phyloP scores from a whole-genome alignment of 2,113 vertebrate genomes.

The Gallinago paraguaiae region DNA sequence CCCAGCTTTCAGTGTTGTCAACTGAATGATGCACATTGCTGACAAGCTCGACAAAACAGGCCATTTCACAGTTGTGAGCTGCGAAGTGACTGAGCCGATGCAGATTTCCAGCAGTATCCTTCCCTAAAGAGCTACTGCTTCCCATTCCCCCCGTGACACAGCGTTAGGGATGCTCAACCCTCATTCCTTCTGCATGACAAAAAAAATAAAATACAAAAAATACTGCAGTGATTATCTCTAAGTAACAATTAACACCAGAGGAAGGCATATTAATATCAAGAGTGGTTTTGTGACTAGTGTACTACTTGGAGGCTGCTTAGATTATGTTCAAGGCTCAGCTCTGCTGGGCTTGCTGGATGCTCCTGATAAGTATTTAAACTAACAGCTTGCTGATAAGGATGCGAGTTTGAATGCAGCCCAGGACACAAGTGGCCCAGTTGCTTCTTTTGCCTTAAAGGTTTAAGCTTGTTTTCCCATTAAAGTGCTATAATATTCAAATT shows the following conservation, averaged over 20 bases:
- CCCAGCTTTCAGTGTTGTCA: background rate
- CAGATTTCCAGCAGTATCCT: background rate
- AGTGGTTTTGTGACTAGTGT: background rate
- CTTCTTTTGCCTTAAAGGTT: background rate
- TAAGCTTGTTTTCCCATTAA: background rate
- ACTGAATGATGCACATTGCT: background rate
- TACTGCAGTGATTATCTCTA: background rate
- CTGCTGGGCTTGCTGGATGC: background rate
- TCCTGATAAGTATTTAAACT: background rate
- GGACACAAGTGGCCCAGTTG: background rate
- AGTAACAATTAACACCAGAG: background rate
- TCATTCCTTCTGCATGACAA: background rate
- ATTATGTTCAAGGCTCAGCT: background rate
- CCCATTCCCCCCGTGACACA: background rate
- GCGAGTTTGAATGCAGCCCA: background rate
- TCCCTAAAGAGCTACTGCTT: background rate
- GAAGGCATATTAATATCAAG: background rate
- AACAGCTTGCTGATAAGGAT: background rate
- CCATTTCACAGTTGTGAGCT: constrained; percentile 16
- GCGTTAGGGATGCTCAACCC: background rate
- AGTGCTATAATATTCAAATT: background rate
- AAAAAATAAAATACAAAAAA: background rate
- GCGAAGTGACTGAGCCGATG: background rate
- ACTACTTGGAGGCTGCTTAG: background rate
- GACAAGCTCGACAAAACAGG: background rate